phyloP scores from a whole-genome alignment of 1,140 invertebrate species.

The Piezodorus guildinii region DNA sequence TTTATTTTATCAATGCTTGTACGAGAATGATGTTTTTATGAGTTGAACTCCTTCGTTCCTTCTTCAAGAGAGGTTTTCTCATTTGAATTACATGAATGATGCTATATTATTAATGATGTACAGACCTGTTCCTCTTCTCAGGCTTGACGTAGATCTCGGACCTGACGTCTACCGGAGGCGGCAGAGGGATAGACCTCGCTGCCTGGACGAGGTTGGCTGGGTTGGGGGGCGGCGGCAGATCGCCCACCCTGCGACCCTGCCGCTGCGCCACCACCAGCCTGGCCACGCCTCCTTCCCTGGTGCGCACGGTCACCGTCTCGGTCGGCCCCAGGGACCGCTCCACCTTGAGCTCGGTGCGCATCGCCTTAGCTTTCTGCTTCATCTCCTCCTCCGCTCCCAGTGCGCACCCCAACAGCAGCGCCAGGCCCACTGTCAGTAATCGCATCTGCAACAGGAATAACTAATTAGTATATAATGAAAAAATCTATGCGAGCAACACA shows the following conservation, averaged over 20 bases:
- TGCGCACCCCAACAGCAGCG: no score
- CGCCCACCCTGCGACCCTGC: conserved; percentile 32
- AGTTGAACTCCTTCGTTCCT: no score
- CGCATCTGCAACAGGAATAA: conserved; percentile 13
- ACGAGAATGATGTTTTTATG: no score
- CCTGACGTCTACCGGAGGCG: conserved; percentile 50
- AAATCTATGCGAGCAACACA: no score
- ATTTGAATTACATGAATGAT: no score
- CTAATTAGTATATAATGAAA: no score
- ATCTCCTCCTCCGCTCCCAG: not conserved
- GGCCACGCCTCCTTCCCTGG: conserved; percentile 56
- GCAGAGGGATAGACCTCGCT: conserved; percentile 33
- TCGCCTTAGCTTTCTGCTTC: conserved; percentile 30
- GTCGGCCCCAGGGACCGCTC: conserved; percentile 60
- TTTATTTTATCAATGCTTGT: no score
- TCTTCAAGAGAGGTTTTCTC: no score
- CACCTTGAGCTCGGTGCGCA: conserved; percentile 63
- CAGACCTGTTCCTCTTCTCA: conserved; percentile 35
- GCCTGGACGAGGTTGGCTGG: conserved; percentile 5
- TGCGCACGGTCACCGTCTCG: conserved; percentile 61
- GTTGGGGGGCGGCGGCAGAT: conserved; percentile 14
- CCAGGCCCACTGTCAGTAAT: not conserved
- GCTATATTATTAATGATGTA: no score
- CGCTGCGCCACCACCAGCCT: conserved; percentile 65
- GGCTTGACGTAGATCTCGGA: conserved; percentile 48